Evolutionary conservation across 2,113 vertebrate species (phyloP).

Genomic region (Lophura nycthemera): DNA sequence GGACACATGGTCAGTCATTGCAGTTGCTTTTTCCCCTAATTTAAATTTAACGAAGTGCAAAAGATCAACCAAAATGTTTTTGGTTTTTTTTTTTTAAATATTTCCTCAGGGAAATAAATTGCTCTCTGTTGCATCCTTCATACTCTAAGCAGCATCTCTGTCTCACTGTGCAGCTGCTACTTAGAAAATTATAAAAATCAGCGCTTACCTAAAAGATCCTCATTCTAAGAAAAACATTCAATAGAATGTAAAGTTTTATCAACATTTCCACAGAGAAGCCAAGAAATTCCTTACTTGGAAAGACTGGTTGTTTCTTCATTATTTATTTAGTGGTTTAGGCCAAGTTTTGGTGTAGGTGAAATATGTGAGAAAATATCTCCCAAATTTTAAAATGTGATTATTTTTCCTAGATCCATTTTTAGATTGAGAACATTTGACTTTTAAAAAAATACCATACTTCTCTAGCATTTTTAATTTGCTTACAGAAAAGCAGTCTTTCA

Average conservation of each 20-base stretch:
- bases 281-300: background rate
- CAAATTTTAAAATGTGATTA: background rate
- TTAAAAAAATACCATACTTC: background rate
- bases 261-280: background rate
- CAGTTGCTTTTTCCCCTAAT: background rate
- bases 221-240: background rate
- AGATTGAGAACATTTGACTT: background rate
- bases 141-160: background rate
- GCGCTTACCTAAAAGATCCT: background rate
- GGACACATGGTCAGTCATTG: constrained; percentile 52
- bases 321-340: background rate
- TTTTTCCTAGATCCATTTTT: background rate
- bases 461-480: background rate
- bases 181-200: background rate
- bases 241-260: background rate
- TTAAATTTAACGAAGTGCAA: constrained; percentile 57
- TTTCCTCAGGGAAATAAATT: constrained; percentile 14
- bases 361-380: background rate
- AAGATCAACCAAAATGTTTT: constrained; percentile 11
- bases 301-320: background rate
- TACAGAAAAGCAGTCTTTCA: background rate
- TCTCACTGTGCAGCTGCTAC: background rate
- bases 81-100: background rate
- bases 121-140: background rate
- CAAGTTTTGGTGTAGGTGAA: background rate